Evolutionary conservation across 2,888 invertebrate species (phyloP), one percentile per base, ranked within the genome.

Genomic region (Elaeidobius kamerunicus): DNA sequence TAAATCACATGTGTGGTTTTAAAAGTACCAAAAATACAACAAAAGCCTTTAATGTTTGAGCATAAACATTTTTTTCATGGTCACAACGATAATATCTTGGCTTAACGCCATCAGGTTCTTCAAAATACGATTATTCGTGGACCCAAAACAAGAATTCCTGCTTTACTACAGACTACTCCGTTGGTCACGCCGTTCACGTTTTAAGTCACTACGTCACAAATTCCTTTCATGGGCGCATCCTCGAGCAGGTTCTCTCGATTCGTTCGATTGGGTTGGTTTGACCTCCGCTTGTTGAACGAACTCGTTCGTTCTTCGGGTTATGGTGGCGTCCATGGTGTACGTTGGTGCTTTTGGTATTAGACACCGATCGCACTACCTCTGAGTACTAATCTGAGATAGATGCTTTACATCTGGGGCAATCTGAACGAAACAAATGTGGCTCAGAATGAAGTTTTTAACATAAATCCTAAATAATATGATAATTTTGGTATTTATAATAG

Each of bases 181-280:
- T 48, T 52, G 50, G 55, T 50, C 45, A 50, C 49, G 46, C 45
- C 32, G 51, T 15, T 55, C 55, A 58, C 61, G 62, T 55, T 60
- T 58, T 58, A 52, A 16, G 42, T 55, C 52, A 59, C 61, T 58
- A 62, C 63, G 61, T 61, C 61, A 63, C 60, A 53, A 63, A 64
- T 64, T 64, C 64, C 63, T 49, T 46, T 49, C 55, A 48, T 56
- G 61, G 59, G 58, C 61, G 56, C 59, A 51, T 55, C 55, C 55
- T 51, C 51, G 49, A 51, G 43, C 49, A 49, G 49, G 49, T 49
- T 49, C 45, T 49, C 48, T 38, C 34, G 27, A 14, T 27, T 51
- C 39, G 11, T 34, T 35, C 12, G 40, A 41, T 36, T 34, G 16
- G 32, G 34, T 34, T 35, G 40, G 23, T 23, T 49, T 54, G 49